Base-by-base conservation (phyloP, 2,888 invertebrate species). In the Caenorhabditis uteleia region DNA sequence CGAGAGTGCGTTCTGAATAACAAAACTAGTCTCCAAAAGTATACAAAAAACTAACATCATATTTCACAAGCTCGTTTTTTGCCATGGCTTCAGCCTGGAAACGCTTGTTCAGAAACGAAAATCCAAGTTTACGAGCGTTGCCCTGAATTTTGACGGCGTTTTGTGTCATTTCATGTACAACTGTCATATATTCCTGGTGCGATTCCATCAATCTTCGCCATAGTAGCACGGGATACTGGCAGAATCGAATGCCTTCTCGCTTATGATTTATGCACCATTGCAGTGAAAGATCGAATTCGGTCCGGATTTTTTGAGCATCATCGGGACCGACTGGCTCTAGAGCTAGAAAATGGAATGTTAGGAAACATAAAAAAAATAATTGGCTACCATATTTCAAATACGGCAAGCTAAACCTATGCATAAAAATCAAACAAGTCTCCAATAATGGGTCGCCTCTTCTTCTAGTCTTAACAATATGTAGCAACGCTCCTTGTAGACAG, bases 401-500 rank as follows among this genome's bases (percentile, higher is more conserved):
- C 4, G 29, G 26, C n/a, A 45, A 33, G 12, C 21, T 23, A 7
- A 45, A 45, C 21, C 14, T 31, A n/a, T 45, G 10, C n/a, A 33
- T 31, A 21, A 45, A 45, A 2, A 31, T 12, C 8, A 45, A 3
- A 21, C 31, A 20, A 14, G 12, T 20, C 31, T 36, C 49, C 45
- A 25, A 45, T 42, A 20, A 53, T 25, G 20, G 40, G 47, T 14
- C 46, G 21, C 26, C 40, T 36, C 47, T 53, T 48, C 5, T n/a
- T 23, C 50, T 31, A 10, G 12, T 20, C 4, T 27, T 2, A 14
- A 40, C 40, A 23, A 57, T 57, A 7, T 64, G 57, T 7, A 64
- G 31, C 18, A 16, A 33, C 45, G 8, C 53, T 40, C 14, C 48
- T 18, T 49, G 53, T 48, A 49, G 53, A 51, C 26, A 64, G 53